These are phyloP conservation scores for Eucera pruinosa DNA, from an alignment of 2,888 invertebrate species.

Conservation along the genomic window DNA sequence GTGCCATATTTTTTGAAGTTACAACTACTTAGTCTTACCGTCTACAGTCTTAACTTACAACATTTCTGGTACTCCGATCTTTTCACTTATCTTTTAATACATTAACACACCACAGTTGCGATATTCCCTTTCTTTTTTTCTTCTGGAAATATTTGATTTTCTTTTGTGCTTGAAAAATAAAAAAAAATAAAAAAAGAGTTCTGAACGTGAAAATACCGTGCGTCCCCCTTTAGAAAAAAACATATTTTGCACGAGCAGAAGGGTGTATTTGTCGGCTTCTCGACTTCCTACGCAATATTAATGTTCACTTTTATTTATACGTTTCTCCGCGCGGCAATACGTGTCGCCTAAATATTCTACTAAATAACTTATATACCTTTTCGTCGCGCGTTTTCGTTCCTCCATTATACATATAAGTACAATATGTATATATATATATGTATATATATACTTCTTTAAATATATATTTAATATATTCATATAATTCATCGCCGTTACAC, in stretches of 20 bases:
- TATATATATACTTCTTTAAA: conserved; percentile 47
- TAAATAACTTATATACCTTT: conserved; percentile 74
- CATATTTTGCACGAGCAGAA: conserved; percentile 46
- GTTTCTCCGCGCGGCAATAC: conserved; percentile 63
- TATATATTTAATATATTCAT: conserved; percentile 59
- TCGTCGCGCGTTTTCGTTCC: conserved; percentile 59
- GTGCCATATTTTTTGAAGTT: background rate
- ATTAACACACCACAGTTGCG: background rate
- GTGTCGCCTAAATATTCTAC: conserved; percentile 74
- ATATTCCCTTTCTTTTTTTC: conserved; percentile 14
- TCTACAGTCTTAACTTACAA: conserved; percentile 36
- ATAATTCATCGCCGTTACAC: conserved; percentile 55
- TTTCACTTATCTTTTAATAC: background rate
- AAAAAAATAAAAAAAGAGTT: conserved; percentile 42
- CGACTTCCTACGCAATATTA: conserved; percentile 56
- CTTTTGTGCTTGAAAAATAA: background rate
- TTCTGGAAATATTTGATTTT: background rate
- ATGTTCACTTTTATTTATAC: conserved; percentile 66
- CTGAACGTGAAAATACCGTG: conserved; percentile 51
- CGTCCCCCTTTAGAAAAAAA: conserved; percentile 30
- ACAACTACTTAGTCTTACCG: conserved; percentile 29
- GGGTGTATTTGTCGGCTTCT: conserved; percentile 54
- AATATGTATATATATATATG: conserved; percentile 30
- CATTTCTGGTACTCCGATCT: background rate
- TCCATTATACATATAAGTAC: conserved; percentile 56